phyloP scores from a whole-genome alignment of 2,113 vertebrate genomes.

The Pomatorhinus ruficollis region DNA sequence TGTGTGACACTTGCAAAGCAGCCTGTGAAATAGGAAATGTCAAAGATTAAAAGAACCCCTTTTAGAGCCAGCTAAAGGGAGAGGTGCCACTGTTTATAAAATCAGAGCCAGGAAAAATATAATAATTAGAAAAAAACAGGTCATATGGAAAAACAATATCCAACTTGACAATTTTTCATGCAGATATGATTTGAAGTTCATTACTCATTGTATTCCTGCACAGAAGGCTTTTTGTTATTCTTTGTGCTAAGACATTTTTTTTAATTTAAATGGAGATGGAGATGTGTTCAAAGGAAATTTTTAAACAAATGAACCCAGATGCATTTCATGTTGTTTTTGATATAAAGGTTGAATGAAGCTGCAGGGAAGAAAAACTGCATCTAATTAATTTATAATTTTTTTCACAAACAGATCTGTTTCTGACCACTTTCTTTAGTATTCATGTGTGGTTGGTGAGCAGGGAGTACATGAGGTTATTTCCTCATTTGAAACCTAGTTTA shows the following conservation, averaged over 20 bases:
- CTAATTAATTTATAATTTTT: conserved; percentile 19
- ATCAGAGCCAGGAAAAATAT: conserved; percentile 69
- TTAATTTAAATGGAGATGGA: conserved; percentile 61
- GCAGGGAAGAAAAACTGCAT: conserved; percentile 53
- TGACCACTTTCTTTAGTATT: conserved; percentile 15
- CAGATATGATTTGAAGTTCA: conserved; percentile 49
- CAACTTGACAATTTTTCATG: conserved; percentile 50
- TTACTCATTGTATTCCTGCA: conserved; percentile 72
- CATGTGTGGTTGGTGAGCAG: neutral
- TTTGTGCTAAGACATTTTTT: conserved; percentile 57
- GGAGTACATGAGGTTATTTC: neutral
- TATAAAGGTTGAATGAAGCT: conserved; percentile 65
- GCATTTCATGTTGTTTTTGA: neutral
- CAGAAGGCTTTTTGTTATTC: conserved; percentile 74
- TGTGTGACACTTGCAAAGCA: conserved; percentile 48
- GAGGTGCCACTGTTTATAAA: conserved; percentile 45
- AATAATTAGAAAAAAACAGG: conserved; percentile 50
- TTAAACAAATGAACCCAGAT: conserved; percentile 48
- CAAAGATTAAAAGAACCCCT: conserved; percentile 24
- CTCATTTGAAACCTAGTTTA: neutral
- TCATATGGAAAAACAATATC: conserved; percentile 70
- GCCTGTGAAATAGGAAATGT: conserved; percentile 50
- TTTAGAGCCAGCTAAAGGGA: conserved; percentile 23
- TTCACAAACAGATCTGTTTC: conserved; percentile 16
- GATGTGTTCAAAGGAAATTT: conserved; percentile 36